phyloP scores from a whole-genome alignment of 2,797 vertebrate genomes.

The Hirundo rustica region DNA sequence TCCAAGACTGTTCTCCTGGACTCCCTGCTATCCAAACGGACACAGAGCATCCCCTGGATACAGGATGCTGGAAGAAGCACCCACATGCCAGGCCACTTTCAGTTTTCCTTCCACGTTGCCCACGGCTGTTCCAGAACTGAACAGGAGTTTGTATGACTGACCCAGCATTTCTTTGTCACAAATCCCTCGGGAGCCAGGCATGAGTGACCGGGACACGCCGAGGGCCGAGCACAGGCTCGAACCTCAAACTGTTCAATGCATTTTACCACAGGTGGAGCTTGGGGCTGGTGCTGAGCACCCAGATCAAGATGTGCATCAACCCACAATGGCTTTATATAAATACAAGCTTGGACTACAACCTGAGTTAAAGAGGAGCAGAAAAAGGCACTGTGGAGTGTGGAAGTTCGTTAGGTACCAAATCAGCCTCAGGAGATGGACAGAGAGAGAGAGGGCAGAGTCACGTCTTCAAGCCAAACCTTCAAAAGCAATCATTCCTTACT shows the following conservation, averaged over 20 bases:
- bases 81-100: not conserved
- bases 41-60: not conserved
- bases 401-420: not conserved
- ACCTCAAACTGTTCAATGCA: fast-evolving
- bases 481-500: not conserved
- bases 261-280: not conserved
- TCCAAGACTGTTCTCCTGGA: not conserved
- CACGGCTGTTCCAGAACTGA: not conserved
- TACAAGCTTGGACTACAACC: not conserved
- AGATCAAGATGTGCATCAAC: not conserved
- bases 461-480: not conserved
- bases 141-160: not conserved
- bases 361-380: not conserved
- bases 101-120: not conserved
- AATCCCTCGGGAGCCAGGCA: not conserved
- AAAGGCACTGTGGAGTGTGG: not conserved
- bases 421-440: not conserved
- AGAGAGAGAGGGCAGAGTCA: too few relatives aligned
- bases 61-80: not conserved
- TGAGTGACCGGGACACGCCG: fast-evolving
- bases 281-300: not conserved
- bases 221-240: not conserved
- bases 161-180: not conserved
- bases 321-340: not conserved
- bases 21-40: fast-evolving